Evolutionary conservation across 2,113 vertebrate genomes (phyloP), one percentile per base, ranked within the genome.

Genomic region (Vidua macroura): DNA sequence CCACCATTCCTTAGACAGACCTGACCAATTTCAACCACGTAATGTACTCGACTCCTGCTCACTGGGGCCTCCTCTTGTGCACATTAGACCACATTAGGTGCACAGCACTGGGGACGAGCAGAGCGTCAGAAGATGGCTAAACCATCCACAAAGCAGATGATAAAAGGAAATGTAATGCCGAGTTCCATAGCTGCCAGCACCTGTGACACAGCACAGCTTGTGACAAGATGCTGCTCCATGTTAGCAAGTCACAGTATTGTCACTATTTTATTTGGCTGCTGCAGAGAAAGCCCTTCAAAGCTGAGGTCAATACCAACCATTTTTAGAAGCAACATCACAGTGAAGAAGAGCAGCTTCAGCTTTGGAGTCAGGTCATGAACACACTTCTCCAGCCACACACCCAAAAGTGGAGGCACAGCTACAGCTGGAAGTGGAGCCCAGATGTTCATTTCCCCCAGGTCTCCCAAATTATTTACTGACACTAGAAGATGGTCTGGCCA

Each of bases 211-310:
- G 55, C n/a, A 58, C 67, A 93, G 82, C 82, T 85, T 83, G 75
- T 70, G 75, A 73, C 87, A 92, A 62, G 79, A 14, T 7, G 13
- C 75, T 67, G 76, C 90, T 93, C 59, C 3, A 2, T 69, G 84
- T 70, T 67, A 83, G 85, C 67, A 74, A 85, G 93, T 48, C 90
- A 91, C 86, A 58, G 27, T 1, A 73, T 62, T 83, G 77, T 15
- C 86, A 77, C 82, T 88, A 11, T 87, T 89, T 91, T 39, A 84
- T 88, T 75, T 86, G 90, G 55, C 85, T 91, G 64, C 70, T 83
- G 75, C 78, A 83, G 67, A 92, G 51, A 68, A 67, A 95, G 58
- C 2, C 0, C 82, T 88, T 88, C 76, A 91, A 83, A 83, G 82
- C 67, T 88, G 64, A 77, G 93, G 94, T 88, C 85, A 91, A 8